A percentile compares a stretch with the other conserved stretches of the same genome.
Conservation (phyloP, 1,140 invertebrate species). For the Drosophila willistoni region DNA sequence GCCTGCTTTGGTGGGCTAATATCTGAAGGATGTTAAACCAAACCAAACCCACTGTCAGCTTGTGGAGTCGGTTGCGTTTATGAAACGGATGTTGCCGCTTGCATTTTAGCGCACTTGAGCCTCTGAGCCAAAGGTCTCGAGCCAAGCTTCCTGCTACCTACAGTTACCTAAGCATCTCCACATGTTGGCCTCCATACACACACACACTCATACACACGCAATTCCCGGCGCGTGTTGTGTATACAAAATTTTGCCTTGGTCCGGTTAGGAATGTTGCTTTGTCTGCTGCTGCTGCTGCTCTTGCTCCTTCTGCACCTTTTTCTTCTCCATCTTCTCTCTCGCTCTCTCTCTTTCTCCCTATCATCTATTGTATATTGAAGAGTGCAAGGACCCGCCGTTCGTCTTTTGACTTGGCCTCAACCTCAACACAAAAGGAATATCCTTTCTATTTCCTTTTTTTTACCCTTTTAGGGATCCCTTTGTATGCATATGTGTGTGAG, state of each 20-base stretch:
- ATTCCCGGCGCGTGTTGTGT: slow-evolving; percentile 64
- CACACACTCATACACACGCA: slow-evolving; percentile 33
- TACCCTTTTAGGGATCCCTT: slow-evolving; percentile 7
- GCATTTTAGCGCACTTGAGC: slow-evolving; percentile 78
- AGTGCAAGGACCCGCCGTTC: slow-evolving; percentile 68
- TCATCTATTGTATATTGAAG: slow-evolving; percentile 34
- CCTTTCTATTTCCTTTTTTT: slow-evolving; percentile 13
- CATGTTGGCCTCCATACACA: slow-evolving; percentile 16
- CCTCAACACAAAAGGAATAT: slow-evolving; percentile 58
- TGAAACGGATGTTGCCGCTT: slow-evolving; percentile 79
- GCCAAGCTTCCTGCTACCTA: slow-evolving; percentile 25
- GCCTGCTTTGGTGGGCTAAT: slow-evolving; percentile 8
- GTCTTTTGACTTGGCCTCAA: slow-evolving; percentile 41
- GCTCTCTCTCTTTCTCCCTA: not conserved
- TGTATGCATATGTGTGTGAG: not conserved
- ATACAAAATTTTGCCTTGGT: slow-evolving; percentile 67
- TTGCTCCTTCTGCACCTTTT: slow-evolving; percentile 19
- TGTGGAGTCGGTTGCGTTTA: slow-evolving; percentile 59
- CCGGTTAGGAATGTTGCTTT: slow-evolving; percentile 29
- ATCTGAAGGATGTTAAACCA: not conserved
- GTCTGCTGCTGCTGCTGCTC: slow-evolving; percentile 31
- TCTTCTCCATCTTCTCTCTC: not conserved
- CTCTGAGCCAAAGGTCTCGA: slow-evolving; percentile 53
- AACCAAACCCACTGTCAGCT: slow-evolving; percentile 25
- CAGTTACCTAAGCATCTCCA: slow-evolving; percentile 12